Base-by-base conservation (phyloP, 2,113 vertebrate species). In the Vulpes lagopus region DNA sequence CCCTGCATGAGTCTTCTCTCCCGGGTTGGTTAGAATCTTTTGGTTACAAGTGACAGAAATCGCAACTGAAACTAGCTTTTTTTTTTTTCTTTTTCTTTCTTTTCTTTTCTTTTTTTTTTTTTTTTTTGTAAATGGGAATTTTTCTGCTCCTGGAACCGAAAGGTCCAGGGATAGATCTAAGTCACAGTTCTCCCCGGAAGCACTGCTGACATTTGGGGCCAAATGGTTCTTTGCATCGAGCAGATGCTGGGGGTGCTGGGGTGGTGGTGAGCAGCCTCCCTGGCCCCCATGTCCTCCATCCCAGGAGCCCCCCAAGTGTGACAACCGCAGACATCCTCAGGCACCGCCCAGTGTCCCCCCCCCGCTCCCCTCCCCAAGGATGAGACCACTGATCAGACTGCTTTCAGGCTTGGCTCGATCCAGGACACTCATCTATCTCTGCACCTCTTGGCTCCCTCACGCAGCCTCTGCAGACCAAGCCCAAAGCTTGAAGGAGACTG, bases 1-100 rank as follows among this genome's bases (percentile, higher is more conserved):
- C 91, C 64, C 43, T 23, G 12, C 3, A 0, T 27, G 19, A 55
- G 27, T 71, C 65, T 91, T n/a, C 27, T 19, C 27, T 30, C 64
- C 32, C n/a, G n/a, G 15, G 8, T 65, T 14, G 74, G 17, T 60
- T 59, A 91, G 38, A 80, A 55, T 43, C 25, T 73, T 43, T 79
- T n/a, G 65, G 86, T 64, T 80, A 27, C 73, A 23, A 80, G 43
- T n/a, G 71, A 94, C 64, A 94, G 87, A 91, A 96, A 96, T 38
- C 20, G 25, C 23, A 89, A 94, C 78, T 20, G 92, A 96, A 94
- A 94, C 32, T 15, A 20, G 30, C 32, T 22, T 53, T 10, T 23
- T 49, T 69, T 32, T 49, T 71, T 49, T 27, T 11, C 25, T 67
- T 55, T 65, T 19, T 25, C 7, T 35, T 49, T 59, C 9, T 49